Conservation (phyloP, 2,888 invertebrate species). For the Nephrotoma flavescens region DNA sequence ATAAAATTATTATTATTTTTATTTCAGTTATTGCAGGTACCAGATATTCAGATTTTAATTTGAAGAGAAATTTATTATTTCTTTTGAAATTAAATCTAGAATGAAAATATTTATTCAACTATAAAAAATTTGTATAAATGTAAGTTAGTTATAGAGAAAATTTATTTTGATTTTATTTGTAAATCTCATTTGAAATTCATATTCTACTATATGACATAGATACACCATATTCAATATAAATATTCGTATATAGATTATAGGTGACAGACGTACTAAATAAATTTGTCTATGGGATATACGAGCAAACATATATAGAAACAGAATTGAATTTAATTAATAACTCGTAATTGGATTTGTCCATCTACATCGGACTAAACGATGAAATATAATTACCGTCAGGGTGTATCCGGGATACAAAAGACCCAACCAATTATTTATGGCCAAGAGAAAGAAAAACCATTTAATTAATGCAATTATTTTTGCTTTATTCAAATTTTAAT, state of each 20-base stretch:
- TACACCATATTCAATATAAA: neutral
- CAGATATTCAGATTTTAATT: neutral
- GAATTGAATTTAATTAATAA: neutral
- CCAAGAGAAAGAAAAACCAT: neutral
- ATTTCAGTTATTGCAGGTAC: neutral
- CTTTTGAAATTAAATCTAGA: neutral
- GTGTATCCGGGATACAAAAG: neutral
- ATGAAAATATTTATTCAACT: no score
- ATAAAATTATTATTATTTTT: neutral
- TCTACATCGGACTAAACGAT: neutral
- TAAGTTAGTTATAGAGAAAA: neutral
- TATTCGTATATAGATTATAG: neutral
- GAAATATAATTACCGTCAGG: neutral
- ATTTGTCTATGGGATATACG: neutral
- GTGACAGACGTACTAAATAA: neutral
- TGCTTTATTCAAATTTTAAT: neutral
- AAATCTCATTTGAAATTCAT: neutral
- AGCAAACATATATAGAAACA: neutral
- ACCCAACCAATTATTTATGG: neutral
- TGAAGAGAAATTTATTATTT: neutral
- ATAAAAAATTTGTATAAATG: neutral
- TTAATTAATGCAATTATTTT: neutral
- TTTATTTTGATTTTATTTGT: no score
- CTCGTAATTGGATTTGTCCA: neutral
- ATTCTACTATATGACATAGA: neutral